Conservation (phyloP, 2,888 invertebrate species). For the Toxonevra muliebris region DNA sequence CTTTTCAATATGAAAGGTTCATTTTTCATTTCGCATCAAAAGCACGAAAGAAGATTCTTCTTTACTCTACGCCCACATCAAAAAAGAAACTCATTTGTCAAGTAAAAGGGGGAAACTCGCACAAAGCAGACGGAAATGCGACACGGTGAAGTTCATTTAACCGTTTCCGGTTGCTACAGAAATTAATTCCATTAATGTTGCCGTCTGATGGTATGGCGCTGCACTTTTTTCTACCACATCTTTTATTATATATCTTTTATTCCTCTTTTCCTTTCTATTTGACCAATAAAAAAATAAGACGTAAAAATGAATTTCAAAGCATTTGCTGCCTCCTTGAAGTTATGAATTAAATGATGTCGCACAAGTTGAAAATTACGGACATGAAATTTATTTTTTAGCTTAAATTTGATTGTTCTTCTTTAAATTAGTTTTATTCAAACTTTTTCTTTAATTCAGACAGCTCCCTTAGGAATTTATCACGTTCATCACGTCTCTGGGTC, state of each 20-base stretch:
- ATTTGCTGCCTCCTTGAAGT: background rate
- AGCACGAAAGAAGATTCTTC: background rate
- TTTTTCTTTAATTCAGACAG: slow-evolving; percentile 81
- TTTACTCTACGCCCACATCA: background rate
- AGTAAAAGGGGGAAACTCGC: background rate
- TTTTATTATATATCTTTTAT: too few species aligned
- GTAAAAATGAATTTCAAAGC: background rate
- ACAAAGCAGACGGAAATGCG: slow-evolving; percentile 13
- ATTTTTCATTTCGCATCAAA: background rate
- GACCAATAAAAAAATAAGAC: background rate
- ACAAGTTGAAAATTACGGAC: background rate
- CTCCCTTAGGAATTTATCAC: slow-evolving; percentile 82
- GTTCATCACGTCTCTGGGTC: slow-evolving; percentile 79
- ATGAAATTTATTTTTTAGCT: slow-evolving; percentile 4
- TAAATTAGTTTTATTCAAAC: slow-evolving; percentile 62
- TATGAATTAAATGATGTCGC: background rate
- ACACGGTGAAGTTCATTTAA: slow-evolving; percentile 22
- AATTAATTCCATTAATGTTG: slow-evolving; percentile 12
- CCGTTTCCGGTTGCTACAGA: slow-evolving; percentile 22
- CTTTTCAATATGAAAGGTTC: slow-evolving; percentile 6
- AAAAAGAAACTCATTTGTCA: slow-evolving; percentile 5
- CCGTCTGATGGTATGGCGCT: background rate
- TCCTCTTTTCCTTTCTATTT: too few species aligned
- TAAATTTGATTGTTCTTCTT: background rate
- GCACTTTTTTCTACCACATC: too few species aligned